These are phyloP conservation scores for Gonioctena quinquepunctata DNA, from an alignment of 1,140 invertebrate genomes.

Conservation along the genomic window DNA sequence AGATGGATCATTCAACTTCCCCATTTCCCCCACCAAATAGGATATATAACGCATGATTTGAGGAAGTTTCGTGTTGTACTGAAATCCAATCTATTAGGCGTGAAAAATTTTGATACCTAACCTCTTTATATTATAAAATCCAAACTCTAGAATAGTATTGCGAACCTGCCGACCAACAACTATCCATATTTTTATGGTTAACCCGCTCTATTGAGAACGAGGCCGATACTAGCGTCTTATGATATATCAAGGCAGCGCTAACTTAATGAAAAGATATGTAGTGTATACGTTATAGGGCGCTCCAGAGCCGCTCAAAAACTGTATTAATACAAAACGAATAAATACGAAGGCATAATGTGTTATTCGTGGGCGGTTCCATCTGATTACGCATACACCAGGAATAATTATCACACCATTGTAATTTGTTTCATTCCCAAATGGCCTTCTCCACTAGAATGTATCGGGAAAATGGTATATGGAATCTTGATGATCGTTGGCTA, in stretches of 20 bases:
- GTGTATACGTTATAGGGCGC: constrained; percentile 44
- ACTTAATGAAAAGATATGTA: constrained; percentile 54
- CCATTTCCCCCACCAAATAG: no score
- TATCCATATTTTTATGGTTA: no score
- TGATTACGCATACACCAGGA: constrained; percentile 40
- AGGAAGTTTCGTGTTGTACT: no score
- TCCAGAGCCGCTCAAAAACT: constrained; percentile 36
- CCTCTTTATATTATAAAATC: no score
- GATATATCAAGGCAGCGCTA: constrained; percentile 47
- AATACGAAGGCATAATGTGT: constrained; percentile 37
- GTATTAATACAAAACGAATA: constrained; percentile 45
- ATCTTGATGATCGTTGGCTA: no score
- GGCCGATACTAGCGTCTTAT: constrained; percentile 39
- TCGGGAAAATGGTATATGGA: no score
- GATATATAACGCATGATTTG: no score
- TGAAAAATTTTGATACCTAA: no score
- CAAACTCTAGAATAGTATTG: no score
- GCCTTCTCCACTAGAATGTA: constrained; percentile 27
- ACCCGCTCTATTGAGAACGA: constrained; percentile 25
- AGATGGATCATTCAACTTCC: no score
- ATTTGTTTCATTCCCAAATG: constrained; percentile 32
- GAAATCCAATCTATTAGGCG: no score
- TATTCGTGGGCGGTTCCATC: constrained; percentile 44
- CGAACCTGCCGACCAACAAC: no score
- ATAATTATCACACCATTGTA: constrained; percentile 45